phyloP scores from a whole-genome alignment of 2,113 vertebrate genomes.

The Oplegnathus fasciatus region DNA sequence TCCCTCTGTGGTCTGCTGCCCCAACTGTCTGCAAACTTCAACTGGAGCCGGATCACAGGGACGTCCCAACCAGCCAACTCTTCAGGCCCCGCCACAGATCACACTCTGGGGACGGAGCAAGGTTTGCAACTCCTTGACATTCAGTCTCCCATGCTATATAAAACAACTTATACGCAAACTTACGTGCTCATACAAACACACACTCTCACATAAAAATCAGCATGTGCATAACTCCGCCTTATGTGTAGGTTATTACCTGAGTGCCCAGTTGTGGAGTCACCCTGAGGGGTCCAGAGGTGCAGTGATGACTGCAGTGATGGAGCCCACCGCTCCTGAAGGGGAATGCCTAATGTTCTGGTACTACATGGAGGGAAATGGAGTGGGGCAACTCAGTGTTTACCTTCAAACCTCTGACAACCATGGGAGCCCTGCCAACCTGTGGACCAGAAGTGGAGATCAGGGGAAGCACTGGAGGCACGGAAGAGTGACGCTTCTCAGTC shows the following conservation, averaged over 20 bases:
- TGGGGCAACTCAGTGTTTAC: constrained; percentile 78
- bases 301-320: constrained; percentile 67
- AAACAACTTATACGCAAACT: neutral
- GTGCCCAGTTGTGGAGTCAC: constrained; percentile 79
- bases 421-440: constrained; percentile 34
- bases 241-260: constrained; percentile 83
- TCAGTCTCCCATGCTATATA: too few relatives aligned
- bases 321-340: constrained; percentile 71
- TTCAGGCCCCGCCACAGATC: constrained; percentile 77
- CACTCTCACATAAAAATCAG: neutral
- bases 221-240: neutral
- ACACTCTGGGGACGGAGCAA: constrained; percentile 83
- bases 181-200: neutral
- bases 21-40: constrained; percentile 57
- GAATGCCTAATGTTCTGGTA: constrained; percentile 86
- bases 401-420: constrained; percentile 48
- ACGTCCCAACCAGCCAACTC: constrained; percentile 61
- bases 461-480: constrained; percentile 82
- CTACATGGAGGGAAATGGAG: constrained; percentile 80
- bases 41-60: constrained; percentile 79
- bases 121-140: constrained; percentile 60
- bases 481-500: constrained; percentile 75
- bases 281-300: constrained; percentile 55
- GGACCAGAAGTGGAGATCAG: constrained; percentile 78
- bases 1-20: constrained; percentile 82